phyloP scores from a whole-genome alignment of 2,113 vertebrate species.

The Copsychus sechellarum region DNA sequence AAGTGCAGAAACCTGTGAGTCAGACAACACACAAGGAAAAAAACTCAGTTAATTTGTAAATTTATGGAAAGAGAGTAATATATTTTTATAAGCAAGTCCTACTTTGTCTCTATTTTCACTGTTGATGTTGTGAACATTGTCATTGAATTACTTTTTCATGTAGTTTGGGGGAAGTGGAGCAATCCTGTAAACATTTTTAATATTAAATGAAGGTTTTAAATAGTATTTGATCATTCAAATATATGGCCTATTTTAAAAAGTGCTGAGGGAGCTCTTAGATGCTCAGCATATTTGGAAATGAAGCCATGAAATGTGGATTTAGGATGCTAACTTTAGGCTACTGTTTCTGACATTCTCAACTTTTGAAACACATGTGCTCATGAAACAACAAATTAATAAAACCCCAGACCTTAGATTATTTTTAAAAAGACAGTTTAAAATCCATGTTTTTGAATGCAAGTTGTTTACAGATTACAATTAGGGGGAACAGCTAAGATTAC shows the following conservation, averaged over 20 bases:
- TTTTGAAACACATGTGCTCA: neutral
- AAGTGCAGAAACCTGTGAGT: neutral
- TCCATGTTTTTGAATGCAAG: neutral
- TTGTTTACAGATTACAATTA: neutral
- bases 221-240: neutral
- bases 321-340: conserved; percentile 60
- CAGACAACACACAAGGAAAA: neutral
- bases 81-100: neutral
- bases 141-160: neutral
- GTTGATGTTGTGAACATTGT: neutral
- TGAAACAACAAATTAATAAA: neutral
- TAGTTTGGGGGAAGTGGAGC: neutral
- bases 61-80: neutral
- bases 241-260: neutral
- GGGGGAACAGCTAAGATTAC: neutral
- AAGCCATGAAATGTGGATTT: conserved; percentile 63
- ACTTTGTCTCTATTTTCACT: neutral
- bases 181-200: neutral
- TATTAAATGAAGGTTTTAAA: neutral
- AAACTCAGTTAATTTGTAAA: neutral
- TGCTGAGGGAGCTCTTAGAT: conserved; percentile 6
- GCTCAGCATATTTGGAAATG: conserved; percentile 44
- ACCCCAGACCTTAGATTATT: neutral
- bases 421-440: neutral
- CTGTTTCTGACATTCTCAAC: conserved; percentile 52